A percentile compares a stretch with the other conserved stretches of the same genome.
Evolutionary conservation across 2,113 vertebrate genomes (phyloP).

Genomic region (Ptyas mucosa): DNA sequence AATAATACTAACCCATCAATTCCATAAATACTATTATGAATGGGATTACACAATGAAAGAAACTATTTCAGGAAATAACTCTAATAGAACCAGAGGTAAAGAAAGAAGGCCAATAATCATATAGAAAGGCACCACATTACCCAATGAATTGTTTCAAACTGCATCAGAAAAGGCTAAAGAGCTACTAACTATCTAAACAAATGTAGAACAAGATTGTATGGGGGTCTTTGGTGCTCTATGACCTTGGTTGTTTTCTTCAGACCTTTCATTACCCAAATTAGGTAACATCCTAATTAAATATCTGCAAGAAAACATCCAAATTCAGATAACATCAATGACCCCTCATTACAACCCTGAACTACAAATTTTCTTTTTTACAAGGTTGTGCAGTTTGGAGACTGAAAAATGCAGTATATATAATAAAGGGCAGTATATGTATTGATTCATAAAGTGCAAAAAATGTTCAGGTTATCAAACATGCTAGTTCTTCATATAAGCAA

Average conservation of each 20-base stretch:
- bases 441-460: neutral
- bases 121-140: neutral
- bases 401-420: neutral
- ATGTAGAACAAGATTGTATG: neutral
- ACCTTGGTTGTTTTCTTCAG: neutral
- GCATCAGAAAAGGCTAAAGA: neutral
- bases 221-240: neutral
- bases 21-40: neutral
- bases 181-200: neutral
- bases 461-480: neutral
- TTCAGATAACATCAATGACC: neutral
- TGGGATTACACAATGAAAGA: neutral
- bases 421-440: neutral
- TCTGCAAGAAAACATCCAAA: neutral
- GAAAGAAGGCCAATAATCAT: neutral
- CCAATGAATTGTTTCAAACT: neutral
- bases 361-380: neutral
- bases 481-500: neutral
- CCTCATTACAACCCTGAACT: neutral
- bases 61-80: neutral
- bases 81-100: neutral
- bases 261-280: neutral
- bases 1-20: neutral
- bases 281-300: neutral
- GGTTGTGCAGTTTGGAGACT: neutral